Conservation (phyloP, 2,888 invertebrate genomes). For the Coenonympha arcania region DNA sequence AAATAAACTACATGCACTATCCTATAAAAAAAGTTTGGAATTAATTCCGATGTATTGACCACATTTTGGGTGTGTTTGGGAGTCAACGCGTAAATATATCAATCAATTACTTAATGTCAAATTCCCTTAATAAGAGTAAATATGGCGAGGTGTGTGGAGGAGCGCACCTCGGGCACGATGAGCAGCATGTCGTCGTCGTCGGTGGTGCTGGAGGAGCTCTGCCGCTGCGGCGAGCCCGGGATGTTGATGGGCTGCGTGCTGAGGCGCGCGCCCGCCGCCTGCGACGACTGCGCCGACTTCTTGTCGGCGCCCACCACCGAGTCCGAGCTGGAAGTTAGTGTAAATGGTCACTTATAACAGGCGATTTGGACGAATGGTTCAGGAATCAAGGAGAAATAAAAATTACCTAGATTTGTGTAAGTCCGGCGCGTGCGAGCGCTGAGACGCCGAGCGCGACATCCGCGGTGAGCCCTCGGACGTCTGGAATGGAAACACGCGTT, state of each 20-base stretch:
- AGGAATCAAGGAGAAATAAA: background rate
- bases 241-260: conserved; percentile 78
- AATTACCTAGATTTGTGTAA: conserved; percentile 57
- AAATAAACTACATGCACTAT: too few relatives aligned
- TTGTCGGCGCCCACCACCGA: conserved; percentile 42
- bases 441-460: conserved; percentile 39
- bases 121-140: too few relatives aligned
- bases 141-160: too few relatives aligned
- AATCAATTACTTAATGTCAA: too few relatives aligned
- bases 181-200: conserved; percentile 71
- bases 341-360: too few relatives aligned
- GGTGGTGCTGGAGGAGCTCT: conserved; percentile 55
- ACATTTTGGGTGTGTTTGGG: too few relatives aligned
- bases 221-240: conserved; percentile 72
- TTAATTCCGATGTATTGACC: too few relatives aligned
- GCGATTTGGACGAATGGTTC: background rate
- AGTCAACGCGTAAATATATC: too few relatives aligned
- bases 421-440: conserved; percentile 34
- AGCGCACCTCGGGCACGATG: conserved; percentile 48
- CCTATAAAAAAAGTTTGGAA: too few relatives aligned
- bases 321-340: conserved; percentile 49
- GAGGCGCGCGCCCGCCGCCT: conserved; percentile 25
- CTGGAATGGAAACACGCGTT: conserved; percentile 29
- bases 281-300: background rate
- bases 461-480: conserved; percentile 38